Conservation (phyloP, 2,888 invertebrate genomes). For the Dorcus parallelipipedus region DNA sequence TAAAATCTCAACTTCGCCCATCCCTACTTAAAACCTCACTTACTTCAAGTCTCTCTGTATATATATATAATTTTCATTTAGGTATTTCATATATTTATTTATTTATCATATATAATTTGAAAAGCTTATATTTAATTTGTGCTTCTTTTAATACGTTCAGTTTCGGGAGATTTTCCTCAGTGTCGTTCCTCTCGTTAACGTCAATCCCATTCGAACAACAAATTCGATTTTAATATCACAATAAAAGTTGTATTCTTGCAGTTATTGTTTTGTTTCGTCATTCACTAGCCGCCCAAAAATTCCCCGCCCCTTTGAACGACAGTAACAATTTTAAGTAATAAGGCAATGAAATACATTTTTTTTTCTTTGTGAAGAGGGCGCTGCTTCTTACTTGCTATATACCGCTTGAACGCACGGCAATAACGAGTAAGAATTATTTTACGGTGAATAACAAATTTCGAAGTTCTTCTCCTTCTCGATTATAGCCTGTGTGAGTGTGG, state of each 20-base stretch:
- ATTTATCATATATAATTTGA: conserved; percentile 12
- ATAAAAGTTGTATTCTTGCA: conserved; percentile 24
- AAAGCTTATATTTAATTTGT: conserved; percentile 45
- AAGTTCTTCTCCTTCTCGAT: background rate
- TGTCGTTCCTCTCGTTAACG: background rate
- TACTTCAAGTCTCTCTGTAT: too few relatives aligned
- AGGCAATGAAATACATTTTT: conserved; percentile 20
- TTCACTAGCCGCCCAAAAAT: background rate
- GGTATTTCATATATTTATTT: conserved; percentile 4
- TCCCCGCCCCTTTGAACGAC: background rate
- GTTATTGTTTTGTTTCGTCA: background rate
- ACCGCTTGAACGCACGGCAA: too few relatives aligned
- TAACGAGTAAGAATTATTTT: too few relatives aligned
- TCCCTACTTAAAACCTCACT: conserved; percentile 28
- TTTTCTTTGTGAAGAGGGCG: background rate
- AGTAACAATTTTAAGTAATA: conserved; percentile 14
- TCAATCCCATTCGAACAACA: conserved; percentile 19
- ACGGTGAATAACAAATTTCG: too few relatives aligned
- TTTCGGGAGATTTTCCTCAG: background rate
- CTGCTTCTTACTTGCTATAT: too few relatives aligned
- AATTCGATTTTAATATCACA: conserved; percentile 41
- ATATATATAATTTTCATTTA: background rate
- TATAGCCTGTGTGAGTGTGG: background rate
- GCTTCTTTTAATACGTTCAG: conserved; percentile 28
- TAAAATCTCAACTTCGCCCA: conserved; percentile 28